Evolutionary conservation across 2,797 vertebrate species (phyloP).

Genomic region (Leptodactylus fallax): DNA sequence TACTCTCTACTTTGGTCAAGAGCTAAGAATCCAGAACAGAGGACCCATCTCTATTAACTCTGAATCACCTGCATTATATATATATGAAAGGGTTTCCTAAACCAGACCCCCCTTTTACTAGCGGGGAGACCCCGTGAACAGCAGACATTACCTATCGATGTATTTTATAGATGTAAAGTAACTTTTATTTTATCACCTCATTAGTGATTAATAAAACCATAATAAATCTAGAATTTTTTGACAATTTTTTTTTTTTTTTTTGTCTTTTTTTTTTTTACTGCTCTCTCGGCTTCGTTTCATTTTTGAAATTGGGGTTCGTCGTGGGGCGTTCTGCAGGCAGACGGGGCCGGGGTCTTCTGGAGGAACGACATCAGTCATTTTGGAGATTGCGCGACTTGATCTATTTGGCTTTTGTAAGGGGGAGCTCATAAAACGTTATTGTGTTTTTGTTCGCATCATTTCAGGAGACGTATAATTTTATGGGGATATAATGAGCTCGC

Average conservation of each 20-base stretch:
- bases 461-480: slow-evolving; percentile 59
- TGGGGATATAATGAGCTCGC: slow-evolving; percentile 55
- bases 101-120: too few relatives aligned
- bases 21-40: too few relatives aligned
- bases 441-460: slow-evolving; percentile 59
- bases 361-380: slow-evolving; percentile 2
- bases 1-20: too few relatives aligned
- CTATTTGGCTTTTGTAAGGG: slow-evolving; percentile 47
- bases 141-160: background rate
- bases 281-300: background rate
- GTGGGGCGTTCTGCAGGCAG: background rate
- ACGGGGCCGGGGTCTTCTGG: background rate
- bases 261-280: background rate
- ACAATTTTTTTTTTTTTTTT: background rate
- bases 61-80: too few relatives aligned
- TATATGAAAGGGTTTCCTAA: too few relatives aligned
- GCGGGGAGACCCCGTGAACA: too few relatives aligned
- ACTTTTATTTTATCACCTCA: background rate
- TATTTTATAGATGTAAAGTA: background rate
- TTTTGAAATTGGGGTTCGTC: slow-evolving; percentile 11
- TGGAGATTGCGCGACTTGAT: slow-evolving; percentile 30
- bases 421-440: slow-evolving; percentile 48
- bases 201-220: background rate
- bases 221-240: background rate
- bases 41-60: too few relatives aligned